phyloP scores from a whole-genome alignment of 2,888 invertebrate genomes.

The Erynnis tages region DNA sequence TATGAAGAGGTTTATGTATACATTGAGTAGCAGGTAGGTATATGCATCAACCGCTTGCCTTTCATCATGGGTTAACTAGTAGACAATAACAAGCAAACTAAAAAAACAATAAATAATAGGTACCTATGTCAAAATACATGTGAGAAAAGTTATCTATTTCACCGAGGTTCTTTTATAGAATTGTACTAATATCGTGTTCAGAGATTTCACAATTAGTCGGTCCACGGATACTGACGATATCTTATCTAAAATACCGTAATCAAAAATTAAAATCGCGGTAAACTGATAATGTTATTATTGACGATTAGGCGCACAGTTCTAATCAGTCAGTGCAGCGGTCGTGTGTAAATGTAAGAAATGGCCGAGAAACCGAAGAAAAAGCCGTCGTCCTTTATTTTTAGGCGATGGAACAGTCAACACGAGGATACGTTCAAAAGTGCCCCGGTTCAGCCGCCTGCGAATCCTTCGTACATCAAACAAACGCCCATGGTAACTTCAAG shows the following conservation, averaged over 20 bases:
- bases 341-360: slow-evolving; percentile 44
- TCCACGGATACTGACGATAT: slow-evolving; percentile 17
- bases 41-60: no score
- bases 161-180: no score
- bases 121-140: no score
- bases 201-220: neutral
- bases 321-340: slow-evolving; percentile 2
- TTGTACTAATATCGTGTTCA: neutral
- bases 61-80: no score
- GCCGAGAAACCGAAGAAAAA: slow-evolving; percentile 66
- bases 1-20: no score
- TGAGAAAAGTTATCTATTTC: no score
- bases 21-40: no score
- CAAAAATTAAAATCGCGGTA: slow-evolving; percentile 31
- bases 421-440: neutral
- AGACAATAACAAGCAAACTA: no score
- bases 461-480: neutral
- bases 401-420: slow-evolving; percentile 51
- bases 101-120: no score
- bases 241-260: slow-evolving; percentile 36
- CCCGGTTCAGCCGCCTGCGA: neutral
- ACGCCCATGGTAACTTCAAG: neutral
- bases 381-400: slow-evolving; percentile 59
- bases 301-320: neutral
- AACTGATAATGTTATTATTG: slow-evolving; percentile 31